Evolutionary conservation across 2,888 invertebrate species (phyloP).

Genomic region (Pyrocoelia pectoralis): DNA sequence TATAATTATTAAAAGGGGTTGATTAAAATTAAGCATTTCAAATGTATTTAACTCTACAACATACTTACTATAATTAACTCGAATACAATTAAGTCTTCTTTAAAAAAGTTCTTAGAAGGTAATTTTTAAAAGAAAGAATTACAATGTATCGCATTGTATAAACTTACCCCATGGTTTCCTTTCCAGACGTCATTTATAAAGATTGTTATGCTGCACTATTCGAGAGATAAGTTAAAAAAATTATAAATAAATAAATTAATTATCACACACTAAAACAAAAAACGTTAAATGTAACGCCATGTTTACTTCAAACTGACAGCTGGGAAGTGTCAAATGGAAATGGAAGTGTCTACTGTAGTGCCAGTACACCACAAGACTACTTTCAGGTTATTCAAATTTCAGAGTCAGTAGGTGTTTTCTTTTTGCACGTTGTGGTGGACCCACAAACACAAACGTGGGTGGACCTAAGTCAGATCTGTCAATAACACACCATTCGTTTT

Average conservation of each 20-base stretch:
- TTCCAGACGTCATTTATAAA: constrained; percentile 80
- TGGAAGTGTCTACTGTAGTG: background rate
- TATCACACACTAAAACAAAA: background rate
- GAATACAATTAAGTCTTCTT: too few species aligned
- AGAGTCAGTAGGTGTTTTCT: too few species aligned
- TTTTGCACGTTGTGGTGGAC: too few species aligned
- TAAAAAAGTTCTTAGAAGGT: background rate
- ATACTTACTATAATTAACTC: too few species aligned
- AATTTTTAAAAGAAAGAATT: background rate
- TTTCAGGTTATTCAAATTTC: too few species aligned
- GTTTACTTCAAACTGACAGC: constrained; percentile 12
- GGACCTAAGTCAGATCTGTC: too few species aligned
- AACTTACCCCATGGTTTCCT: constrained; percentile 83
- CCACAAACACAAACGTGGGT: too few species aligned
- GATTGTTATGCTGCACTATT: constrained; percentile 2
- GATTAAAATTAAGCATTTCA: too few species aligned
- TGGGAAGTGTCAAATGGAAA: background rate
- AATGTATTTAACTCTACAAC: too few species aligned
- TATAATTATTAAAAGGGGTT: background rate
- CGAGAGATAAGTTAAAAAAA: constrained; percentile 10
- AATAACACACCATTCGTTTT: too few species aligned
- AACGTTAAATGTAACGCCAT: constrained; percentile 11
- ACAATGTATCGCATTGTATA: background rate
- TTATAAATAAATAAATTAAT: background rate
- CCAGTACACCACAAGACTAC: too few species aligned